Conservation (phyloP, 2,888 invertebrate species). For the Microctonus hyperodae region DNA sequence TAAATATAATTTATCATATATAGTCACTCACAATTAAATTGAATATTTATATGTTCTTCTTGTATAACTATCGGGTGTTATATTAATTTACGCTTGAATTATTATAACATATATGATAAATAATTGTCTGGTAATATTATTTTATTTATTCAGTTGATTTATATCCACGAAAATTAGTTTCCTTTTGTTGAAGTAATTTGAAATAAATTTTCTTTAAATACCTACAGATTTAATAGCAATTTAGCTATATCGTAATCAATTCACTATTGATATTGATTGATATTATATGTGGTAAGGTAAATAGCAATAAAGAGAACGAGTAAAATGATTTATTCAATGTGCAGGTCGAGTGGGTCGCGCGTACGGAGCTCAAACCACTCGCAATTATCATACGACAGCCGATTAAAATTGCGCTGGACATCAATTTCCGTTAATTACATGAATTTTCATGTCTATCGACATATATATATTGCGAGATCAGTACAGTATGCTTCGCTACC, state of each 20-base stretch:
- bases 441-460: conserved; percentile 57
- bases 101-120: background rate
- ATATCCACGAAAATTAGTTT: background rate
- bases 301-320: conserved; percentile 1
- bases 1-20: background rate
- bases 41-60: background rate
- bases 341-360: conserved; percentile 57
- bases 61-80: background rate
- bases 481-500: background rate
- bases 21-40: background rate
- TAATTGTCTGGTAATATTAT: background rate
- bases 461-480: background rate
- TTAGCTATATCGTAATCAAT: conserved; percentile 21
- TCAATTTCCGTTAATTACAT: conserved; percentile 62
- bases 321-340: conserved; percentile 58
- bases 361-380: conserved; percentile 43
- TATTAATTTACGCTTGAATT: background rate
- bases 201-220: conserved; percentile 6
- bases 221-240: background rate
- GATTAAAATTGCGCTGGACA: conserved; percentile 60
- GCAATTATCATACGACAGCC: conserved; percentile 62
- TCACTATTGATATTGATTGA: conserved; percentile 14
- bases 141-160: background rate
- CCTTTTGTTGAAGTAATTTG: background rate
- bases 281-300: conserved; percentile 8